These are phyloP conservation scores for Luperina testacea DNA, from an alignment of 2,888 invertebrate genomes.

Conservation along the genomic window DNA sequence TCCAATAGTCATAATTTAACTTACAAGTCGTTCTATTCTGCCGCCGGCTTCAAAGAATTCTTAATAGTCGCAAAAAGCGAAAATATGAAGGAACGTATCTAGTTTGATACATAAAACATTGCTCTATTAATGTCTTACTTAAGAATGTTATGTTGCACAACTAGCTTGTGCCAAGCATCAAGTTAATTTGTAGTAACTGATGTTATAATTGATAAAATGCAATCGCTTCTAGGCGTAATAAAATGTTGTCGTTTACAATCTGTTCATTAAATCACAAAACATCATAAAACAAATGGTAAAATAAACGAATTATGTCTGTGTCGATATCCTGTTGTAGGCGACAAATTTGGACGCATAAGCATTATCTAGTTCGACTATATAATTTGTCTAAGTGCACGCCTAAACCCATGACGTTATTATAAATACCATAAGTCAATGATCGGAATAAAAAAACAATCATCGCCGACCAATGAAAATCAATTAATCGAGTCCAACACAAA, in stretches of 20 bases:
- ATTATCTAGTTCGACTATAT: conserved; percentile 32
- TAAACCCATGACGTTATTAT: conserved; percentile 62
- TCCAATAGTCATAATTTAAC: conserved; percentile 37
- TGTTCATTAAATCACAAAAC: conserved; percentile 13
- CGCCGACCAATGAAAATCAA: conserved; percentile 81
- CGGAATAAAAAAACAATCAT: conserved; percentile 67
- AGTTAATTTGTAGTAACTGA: conserved; percentile 28
- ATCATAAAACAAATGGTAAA: conserved; percentile 8
- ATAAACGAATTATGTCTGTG: conserved; percentile 13
- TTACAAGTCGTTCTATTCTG: conserved; percentile 24
- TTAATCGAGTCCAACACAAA: conserved; percentile 80
- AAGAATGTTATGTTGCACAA: conserved; percentile 53
- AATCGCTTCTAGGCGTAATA: conserved; percentile 7
- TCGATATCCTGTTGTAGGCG: conserved; percentile 29
- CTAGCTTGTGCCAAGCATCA: conserved; percentile 28
- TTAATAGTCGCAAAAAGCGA: conserved; percentile 64
- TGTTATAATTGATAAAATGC: conserved; percentile 44
- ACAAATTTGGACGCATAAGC: conserved; percentile 34
- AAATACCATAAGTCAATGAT: conserved; percentile 72
- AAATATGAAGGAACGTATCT: conserved; percentile 57
- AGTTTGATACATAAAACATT: conserved; percentile 65
- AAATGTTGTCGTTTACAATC: conserved; percentile 7
- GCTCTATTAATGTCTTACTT: conserved; percentile 67
- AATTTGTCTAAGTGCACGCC: conserved; percentile 53
- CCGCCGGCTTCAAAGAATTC: conserved; percentile 59